Percentiles rank a stretch among this genome's conserved stretches.
These are phyloP conservation scores for Temnothorax rugatulus DNA, from an alignment of 2,888 invertebrate genomes.

Conservation along the genomic window DNA sequence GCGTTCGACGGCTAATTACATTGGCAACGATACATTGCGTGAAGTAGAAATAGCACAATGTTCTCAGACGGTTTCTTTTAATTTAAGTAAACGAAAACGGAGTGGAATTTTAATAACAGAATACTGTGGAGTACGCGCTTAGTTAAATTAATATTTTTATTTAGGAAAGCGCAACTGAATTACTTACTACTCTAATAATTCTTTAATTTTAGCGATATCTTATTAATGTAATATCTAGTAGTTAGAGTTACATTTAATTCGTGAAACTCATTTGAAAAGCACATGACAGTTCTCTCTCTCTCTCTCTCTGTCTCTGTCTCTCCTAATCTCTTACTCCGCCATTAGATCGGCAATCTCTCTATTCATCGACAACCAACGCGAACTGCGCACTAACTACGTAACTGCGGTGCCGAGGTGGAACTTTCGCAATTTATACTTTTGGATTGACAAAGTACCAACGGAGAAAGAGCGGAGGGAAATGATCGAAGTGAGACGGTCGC, in stretches of 20 bases:
- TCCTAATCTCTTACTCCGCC: not conserved
- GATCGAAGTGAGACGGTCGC: constrained; percentile 3
- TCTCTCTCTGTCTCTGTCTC: not conserved
- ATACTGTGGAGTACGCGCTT: no score
- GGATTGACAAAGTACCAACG: constrained; percentile 45
- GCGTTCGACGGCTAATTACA: constrained; percentile 42
- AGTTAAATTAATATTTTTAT: not conserved
- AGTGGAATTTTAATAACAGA: constrained; percentile 24
- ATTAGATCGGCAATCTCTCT: constrained; percentile 37
- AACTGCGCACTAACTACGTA: constrained; percentile 42
- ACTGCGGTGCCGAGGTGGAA: constrained; percentile 28
- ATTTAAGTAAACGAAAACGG: not conserved
- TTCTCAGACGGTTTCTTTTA: not conserved
- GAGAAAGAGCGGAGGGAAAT: not conserved
- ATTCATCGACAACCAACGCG: constrained; percentile 16
- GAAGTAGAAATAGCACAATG: not conserved
- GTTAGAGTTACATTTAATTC: not conserved
- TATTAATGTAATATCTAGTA: not conserved
- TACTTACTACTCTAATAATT: not conserved
- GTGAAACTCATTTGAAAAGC: not conserved
- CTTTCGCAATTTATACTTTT: constrained; percentile 58
- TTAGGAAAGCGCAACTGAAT: not conserved
- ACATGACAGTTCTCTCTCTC: not conserved
- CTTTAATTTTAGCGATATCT: not conserved
- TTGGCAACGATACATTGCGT: constrained; percentile 4